A percentile compares a stretch with the other conserved stretches of the same genome.
phyloP scores from a whole-genome alignment of 2,797 vertebrate genomes.

The Myioborus miniatus region DNA sequence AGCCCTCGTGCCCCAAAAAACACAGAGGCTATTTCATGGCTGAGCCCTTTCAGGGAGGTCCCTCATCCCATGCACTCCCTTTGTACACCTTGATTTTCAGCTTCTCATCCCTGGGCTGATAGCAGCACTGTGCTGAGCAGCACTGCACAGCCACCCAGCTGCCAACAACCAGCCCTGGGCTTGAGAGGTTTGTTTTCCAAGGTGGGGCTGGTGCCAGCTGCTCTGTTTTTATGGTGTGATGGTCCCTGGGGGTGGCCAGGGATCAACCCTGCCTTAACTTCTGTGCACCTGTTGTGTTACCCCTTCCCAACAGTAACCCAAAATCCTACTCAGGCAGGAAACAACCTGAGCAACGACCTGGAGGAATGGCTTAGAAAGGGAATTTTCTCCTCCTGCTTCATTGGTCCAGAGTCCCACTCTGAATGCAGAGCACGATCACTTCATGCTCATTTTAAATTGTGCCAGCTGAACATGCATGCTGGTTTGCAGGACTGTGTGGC shows the following conservation, averaged over 20 bases:
- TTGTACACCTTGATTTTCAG: neutral
- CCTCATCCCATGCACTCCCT: neutral
- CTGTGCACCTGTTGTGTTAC: neutral
- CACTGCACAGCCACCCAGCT: fast-evolving
- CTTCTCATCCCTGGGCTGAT: fast-evolving
- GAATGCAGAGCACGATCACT: neutral
- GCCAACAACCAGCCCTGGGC: fast-evolving
- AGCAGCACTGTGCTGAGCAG: neutral
- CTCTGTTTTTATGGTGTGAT: neutral
- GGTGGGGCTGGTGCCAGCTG: neutral
- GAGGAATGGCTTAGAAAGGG: neutral
- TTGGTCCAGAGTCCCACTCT: neutral
- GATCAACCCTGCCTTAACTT: neutral
- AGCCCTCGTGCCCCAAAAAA: neutral
- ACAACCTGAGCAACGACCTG: neutral
- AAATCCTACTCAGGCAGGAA: neutral
- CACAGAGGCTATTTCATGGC: neutral
- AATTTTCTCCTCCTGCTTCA: neutral
- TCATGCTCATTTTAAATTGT: neutral
- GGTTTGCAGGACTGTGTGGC: fast-evolving
- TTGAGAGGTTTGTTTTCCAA: neutral
- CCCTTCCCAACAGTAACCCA: fast-evolving
- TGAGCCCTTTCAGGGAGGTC: neutral
- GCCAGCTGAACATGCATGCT: neutral
- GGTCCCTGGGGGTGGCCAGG: neutral